phyloP scores from a whole-genome alignment of 2,113 vertebrate species.

The Dasyurus viverrinus region DNA sequence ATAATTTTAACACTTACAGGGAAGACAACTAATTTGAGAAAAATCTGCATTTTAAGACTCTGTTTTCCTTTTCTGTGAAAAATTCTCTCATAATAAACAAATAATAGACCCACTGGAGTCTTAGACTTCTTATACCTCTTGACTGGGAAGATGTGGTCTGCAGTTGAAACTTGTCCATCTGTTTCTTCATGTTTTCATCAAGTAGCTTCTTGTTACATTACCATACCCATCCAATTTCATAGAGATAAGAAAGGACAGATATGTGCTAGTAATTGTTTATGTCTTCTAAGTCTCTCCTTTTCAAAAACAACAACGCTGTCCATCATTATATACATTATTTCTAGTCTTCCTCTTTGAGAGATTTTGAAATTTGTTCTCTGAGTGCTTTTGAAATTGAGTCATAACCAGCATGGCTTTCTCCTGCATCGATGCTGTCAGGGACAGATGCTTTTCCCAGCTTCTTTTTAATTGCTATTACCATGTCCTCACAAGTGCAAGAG shows the following conservation, averaged over 20 bases:
- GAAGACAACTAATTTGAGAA: not conserved
- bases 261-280: not conserved
- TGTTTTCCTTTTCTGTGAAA: not conserved
- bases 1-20: not conserved
- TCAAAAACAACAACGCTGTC: not conserved
- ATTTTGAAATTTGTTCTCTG: not conserved
- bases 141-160: not conserved
- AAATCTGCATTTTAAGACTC: not conserved
- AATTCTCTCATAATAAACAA: not conserved
- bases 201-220: not conserved
- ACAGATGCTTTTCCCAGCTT: not conserved
- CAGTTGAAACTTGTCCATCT: not conserved
- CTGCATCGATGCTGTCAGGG: not conserved
- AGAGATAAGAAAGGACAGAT: not conserved
- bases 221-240: not conserved
- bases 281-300: not conserved
- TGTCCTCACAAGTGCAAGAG: not conserved
- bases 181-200: not conserved
- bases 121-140: not conserved
- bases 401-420: not conserved
- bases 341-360: not conserved
- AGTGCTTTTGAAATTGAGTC: not conserved
- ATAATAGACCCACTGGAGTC: not conserved
- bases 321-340: not conserved
- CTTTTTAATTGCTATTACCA: not conserved